Base-by-base conservation (phyloP, 2,113 vertebrate genomes). In the Crocuta crocuta region DNA sequence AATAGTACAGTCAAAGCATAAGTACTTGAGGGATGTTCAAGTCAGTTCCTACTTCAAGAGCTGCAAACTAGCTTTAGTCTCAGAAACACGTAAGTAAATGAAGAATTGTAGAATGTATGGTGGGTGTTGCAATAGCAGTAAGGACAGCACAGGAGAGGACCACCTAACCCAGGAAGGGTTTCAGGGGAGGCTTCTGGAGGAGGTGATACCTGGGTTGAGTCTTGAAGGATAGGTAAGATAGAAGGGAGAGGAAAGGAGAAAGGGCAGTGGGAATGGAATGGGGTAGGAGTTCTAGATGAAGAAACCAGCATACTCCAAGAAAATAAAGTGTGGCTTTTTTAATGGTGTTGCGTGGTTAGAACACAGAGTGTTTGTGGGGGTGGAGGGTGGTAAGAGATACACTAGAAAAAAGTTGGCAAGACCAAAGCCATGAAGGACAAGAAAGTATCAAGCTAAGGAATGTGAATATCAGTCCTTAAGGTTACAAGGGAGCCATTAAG, bases 41-140 rank as follows among this genome's bases (percentile, higher is more conserved):
- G 91, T 96, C n/a, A 61, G 26, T 81, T 95, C 39, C 58, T 88
- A 68, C 35, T 50, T 88, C 35, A 73, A 83, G 80, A 82, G 5
- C 3, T 80, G 45, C 53, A 95, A 26, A 35, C 16, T 84, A 91
- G 50, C 33, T 70, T 96, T 95, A 86, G n/a, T 86, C 16, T 87
- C 91, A 81, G 76, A 88, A 90, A 92, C 33, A 35, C 45, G 39
- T 17, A 82, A 94, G 58, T 39, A 65, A 83, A 31, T 65, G 45
- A 89, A 90, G 48, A 68, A 50, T 13, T 31, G 15, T 1, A 63
- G 39, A 84, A 66, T 66, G 2, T 21, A 26, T 2, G 39, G 33
- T 13, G 0, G 19, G 1, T 23, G 10, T 13, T 74, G 26, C 7
- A 16, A 17, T 0, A 81, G 71, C 17, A 23, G 13, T n/a, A 13